Percentiles rank a stretch among this genome's conserved stretches.
These are phyloP conservation scores for Scartelaos histophorus DNA, from an alignment of 2,113 vertebrate species.

Conservation along the genomic window DNA sequence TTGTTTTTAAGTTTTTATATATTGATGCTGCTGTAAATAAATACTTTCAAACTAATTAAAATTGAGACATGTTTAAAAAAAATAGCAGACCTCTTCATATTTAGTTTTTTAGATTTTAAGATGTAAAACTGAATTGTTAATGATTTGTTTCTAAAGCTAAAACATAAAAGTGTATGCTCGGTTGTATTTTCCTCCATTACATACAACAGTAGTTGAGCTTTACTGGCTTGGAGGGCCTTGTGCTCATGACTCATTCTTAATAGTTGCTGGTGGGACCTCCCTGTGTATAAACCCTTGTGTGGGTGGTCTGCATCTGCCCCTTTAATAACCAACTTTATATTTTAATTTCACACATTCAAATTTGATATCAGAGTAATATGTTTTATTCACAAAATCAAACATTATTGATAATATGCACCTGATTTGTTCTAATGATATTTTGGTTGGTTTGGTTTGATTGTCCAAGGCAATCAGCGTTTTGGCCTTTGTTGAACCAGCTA, in stretches of 20 bases:
- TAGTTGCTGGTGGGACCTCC: neutral
- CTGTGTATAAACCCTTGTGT: conserved; percentile 20
- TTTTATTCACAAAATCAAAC: neutral
- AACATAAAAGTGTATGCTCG: neutral
- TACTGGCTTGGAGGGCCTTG: neutral
- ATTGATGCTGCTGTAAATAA: too few relatives aligned
- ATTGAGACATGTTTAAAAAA: too few relatives aligned
- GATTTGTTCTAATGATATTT: neutral
- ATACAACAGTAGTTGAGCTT: neutral
- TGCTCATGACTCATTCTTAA: conserved; percentile 2
- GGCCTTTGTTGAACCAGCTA: conserved; percentile 1
- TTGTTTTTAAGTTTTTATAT: too few relatives aligned
- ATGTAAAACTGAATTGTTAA: too few relatives aligned
- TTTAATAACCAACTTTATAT: neutral
- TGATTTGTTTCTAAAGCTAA: neutral
- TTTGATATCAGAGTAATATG: neutral
- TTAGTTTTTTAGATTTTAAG: too few relatives aligned
- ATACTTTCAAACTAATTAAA: too few relatives aligned
- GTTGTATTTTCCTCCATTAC: neutral
- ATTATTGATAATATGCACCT: neutral
- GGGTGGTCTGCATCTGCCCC: conserved; percentile 22
- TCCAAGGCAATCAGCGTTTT: conserved; percentile 19
- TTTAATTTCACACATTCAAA: neutral
- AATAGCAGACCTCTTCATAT: too few relatives aligned
- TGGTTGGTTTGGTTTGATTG: conserved; percentile 11